Percentiles rank a stretch among this genome's conserved stretches.
phyloP scores from a whole-genome alignment of 2,888 invertebrate species.

The Oscheius sp. region DNA sequence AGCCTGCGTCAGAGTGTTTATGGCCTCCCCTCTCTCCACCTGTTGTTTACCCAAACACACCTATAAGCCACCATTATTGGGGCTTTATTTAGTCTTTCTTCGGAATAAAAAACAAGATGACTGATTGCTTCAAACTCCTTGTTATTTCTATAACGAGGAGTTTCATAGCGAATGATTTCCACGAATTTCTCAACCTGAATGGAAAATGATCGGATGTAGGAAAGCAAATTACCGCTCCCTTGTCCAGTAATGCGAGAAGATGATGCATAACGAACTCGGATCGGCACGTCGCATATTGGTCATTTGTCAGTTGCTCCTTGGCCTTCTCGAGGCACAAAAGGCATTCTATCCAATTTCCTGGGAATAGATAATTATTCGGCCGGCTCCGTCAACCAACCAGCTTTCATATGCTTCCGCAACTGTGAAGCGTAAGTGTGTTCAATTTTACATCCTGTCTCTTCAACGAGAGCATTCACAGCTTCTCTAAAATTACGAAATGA shows the following conservation, averaged over 20 bases:
- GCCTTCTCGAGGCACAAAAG: constrained; percentile 44
- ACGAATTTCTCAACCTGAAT: not conserved
- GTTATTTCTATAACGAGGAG: not conserved
- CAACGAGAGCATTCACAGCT: constrained; percentile 60
- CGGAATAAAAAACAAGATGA: not conserved
- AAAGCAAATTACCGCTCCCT: not conserved
- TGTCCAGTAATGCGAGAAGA: not conserved
- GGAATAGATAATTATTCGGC: constrained; percentile 20
- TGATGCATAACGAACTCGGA: constrained; percentile 13
- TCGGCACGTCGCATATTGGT: not conserved
- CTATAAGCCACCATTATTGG: not conserved
- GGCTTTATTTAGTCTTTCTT: not conserved
- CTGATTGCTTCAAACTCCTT: not conserved
- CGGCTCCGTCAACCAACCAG: constrained; percentile 22
- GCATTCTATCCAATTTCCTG: constrained; percentile 53
- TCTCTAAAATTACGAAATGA: constrained; percentile 43
- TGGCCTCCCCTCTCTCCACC: not conserved
- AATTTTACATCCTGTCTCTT: constrained; percentile 63
- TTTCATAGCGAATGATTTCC: not conserved
- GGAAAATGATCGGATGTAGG: not conserved
- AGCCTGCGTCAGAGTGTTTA: not conserved
- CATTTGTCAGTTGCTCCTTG: too few species aligned
- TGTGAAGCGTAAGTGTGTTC: constrained; percentile 55
- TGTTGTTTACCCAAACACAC: constrained; percentile 6
- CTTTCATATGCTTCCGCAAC: constrained; percentile 41